Evolutionary conservation across 2,113 vertebrate genomes (phyloP).

Genomic region (Mystacornis crossleyi): DNA sequence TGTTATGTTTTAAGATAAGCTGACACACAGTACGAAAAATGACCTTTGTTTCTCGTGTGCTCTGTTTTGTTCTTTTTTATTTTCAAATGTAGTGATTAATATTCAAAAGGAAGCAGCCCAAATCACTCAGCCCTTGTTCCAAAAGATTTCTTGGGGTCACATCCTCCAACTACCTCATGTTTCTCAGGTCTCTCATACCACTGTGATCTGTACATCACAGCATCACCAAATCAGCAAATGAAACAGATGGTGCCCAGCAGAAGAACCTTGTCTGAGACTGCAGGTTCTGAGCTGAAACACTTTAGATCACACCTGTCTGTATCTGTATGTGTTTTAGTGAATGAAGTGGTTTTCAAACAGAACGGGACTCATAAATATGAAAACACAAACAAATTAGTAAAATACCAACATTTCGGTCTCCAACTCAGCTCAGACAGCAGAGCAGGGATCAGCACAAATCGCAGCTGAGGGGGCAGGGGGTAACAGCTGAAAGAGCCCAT

Average conservation of each 20-base stretch:
- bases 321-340: neutral
- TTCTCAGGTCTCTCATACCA: neutral
- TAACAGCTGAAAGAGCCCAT: neutral
- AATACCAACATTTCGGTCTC: neutral
- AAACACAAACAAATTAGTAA: neutral
- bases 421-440: neutral
- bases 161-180: neutral
- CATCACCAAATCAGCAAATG: neutral
- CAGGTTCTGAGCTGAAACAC: neutral
- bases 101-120: neutral
- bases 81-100: neutral
- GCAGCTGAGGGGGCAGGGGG: neutral
- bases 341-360: neutral
- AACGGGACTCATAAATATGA: neutral
- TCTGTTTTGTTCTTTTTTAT: neutral
- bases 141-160: neutral
- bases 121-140: neutral
- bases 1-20: neutral
- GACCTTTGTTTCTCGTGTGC: fast-evolving
- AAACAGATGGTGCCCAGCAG: neutral
- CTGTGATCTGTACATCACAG: neutral
- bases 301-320: neutral
- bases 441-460: neutral
- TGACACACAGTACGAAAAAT: neutral
- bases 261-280: neutral